phyloP scores from a whole-genome alignment of 2,797 vertebrate genomes.

The Trichosurus vulpecula region DNA sequence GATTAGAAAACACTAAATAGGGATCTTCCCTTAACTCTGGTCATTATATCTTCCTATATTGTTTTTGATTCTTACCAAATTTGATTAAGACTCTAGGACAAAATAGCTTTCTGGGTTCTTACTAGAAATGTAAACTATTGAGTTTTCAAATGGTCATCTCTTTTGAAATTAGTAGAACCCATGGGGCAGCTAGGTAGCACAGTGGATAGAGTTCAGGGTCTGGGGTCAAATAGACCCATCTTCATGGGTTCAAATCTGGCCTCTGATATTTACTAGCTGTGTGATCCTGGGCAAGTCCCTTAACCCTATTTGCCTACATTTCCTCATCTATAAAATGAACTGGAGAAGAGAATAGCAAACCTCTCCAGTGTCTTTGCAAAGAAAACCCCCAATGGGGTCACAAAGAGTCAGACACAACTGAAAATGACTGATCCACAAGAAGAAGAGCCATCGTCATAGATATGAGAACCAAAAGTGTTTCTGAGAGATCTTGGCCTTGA shows the following conservation, averaged over 20 bases:
- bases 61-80: constrained; percentile 10
- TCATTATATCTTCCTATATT: not conserved
- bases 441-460: not conserved
- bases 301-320: not conserved
- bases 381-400: not conserved
- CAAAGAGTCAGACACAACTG: too few species aligned
- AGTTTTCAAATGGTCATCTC: not conserved
- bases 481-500: not conserved
- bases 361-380: not conserved
- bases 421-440: not conserved
- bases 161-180: not conserved
- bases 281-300: not conserved
- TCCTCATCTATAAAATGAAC: not conserved
- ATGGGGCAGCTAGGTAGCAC: not conserved
- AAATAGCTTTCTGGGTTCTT: not conserved
- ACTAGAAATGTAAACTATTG: not conserved
- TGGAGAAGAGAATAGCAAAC: not conserved
- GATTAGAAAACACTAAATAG: not conserved
- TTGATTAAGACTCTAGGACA: not conserved
- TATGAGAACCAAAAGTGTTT: not conserved
- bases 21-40: not conserved
- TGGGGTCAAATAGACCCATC: not conserved
- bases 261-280: not conserved
- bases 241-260: not conserved
- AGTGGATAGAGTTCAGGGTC: not conserved